Conservation (phyloP, 1,140 invertebrate species). For the Drosophila tropicalis region DNA sequence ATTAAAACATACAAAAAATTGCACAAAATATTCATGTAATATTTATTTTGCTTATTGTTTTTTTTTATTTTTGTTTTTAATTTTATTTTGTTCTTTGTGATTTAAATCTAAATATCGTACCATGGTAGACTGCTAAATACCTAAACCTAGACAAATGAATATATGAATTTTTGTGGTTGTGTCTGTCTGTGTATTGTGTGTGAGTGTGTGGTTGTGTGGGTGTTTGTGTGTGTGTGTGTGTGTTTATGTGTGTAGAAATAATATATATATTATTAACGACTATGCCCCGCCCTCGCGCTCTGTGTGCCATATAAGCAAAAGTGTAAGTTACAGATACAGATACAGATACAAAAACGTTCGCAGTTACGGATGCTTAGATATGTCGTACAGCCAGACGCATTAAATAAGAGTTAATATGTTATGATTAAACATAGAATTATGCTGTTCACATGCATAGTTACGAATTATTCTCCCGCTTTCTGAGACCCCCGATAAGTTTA, state of each 20-base stretch:
- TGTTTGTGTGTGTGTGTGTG: conserved; percentile 39
- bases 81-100: conserved; percentile 34
- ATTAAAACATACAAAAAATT: too few relatives aligned
- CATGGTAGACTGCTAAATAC: conserved; percentile 67
- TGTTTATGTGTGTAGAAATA: conserved; percentile 41
- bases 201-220: conserved; percentile 23
- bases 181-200: conserved; percentile 12
- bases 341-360: conserved; percentile 46
- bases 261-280: conserved; percentile 65
- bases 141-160: conserved; percentile 78
- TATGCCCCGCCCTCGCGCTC: conserved; percentile 72
- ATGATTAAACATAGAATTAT: conserved; percentile 45
- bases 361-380: conserved; percentile 38
- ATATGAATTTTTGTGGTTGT: conserved; percentile 36
- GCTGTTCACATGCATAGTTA: conserved; percentile 18
- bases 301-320: conserved; percentile 35
- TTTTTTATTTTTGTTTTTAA: conserved; percentile 50
- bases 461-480: conserved; percentile 14
- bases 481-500: not conserved
- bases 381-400: conserved; percentile 52
- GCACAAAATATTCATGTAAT: not conserved
- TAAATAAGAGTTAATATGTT: conserved; percentile 50
- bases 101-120: conserved; percentile 60
- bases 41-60: conserved; percentile 47
- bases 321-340: conserved; percentile 40